Evolutionary conservation across 2,888 invertebrate species (phyloP).

Genomic region (Archaeoteleia sp.): DNA sequence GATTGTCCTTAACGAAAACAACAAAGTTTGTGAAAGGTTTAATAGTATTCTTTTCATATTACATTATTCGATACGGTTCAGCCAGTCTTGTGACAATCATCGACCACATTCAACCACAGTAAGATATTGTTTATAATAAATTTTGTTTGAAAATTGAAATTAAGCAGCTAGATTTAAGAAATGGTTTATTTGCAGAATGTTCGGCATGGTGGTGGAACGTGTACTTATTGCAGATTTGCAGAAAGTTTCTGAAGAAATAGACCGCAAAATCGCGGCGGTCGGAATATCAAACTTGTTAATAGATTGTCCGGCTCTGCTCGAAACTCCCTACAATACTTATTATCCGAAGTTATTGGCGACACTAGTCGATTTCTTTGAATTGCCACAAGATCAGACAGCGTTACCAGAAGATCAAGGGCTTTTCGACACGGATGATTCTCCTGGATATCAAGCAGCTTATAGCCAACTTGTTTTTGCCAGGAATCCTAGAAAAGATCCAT

Average conservation of each 20-base stretch:
- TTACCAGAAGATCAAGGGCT: constrained; percentile 89
- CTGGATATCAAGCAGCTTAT: constrained; percentile 91
- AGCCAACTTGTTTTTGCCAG: constrained; percentile 91
- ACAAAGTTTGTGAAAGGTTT: constrained; percentile 94
- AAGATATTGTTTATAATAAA: constrained; percentile 66
- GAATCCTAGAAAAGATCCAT: constrained; percentile 84
- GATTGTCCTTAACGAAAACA: constrained; percentile 94
- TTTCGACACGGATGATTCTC: constrained; percentile 89
- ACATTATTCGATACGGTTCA: constrained; percentile 87
- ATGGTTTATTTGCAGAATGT: constrained; percentile 81
- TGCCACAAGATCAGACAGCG: constrained; percentile 88
- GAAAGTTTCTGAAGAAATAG: constrained; percentile 87
- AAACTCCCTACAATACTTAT: constrained; percentile 79
- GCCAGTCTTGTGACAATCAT: constrained; percentile 84
- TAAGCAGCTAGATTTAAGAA: background rate
- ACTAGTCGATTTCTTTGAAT: constrained; percentile 90
- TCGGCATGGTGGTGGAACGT: constrained; percentile 95
- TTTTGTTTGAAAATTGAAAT: constrained; percentile 12
- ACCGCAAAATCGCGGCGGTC: constrained; percentile 93
- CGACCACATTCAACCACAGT: constrained; percentile 91
- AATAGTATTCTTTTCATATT: constrained; percentile 93
- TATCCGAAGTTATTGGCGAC: constrained; percentile 67
- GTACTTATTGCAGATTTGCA: constrained; percentile 90
- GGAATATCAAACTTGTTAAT: constrained; percentile 91
- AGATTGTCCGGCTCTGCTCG: constrained; percentile 82